Evolutionary conservation across 2,113 vertebrate genomes (phyloP), one percentile per base, ranked within the genome.

Genomic region (Macrotus californicus): DNA sequence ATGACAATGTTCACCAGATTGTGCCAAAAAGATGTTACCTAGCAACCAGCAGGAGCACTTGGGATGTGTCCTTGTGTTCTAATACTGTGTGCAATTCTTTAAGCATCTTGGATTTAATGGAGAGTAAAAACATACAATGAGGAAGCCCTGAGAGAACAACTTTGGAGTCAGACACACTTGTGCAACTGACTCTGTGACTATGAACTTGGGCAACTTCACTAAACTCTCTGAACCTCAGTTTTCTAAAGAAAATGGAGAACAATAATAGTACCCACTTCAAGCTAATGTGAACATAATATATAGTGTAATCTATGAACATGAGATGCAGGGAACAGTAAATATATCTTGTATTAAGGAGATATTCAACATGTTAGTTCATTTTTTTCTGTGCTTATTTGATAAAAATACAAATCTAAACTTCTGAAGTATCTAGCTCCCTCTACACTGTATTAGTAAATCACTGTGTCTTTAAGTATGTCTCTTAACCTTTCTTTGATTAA

Each of bases 11-110:
- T 89, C 54, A 88, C 92, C 92, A 76, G 86, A 92, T 89, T 91
- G 92, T 83, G 82, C 94, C 97, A 96, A 90, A 88, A 43, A 48
- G 77, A 29, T 7, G 41, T 97, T 95, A 94, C 94, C 92, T 97
- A 96, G 95, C 95, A 97, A 96, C 92, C 29, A 79, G 22, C 0
- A 0, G 69, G 72, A 66, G 34, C 4, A 18, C 48, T 46, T 13
- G 34, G 64, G 82, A 52, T 92, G 26, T 9, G n/a, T 75, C 56
- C 52, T 90, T 85, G 76, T 86, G 15, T 86, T 88, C 77, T 52
- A 59, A 79, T 36, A 69, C 72, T 56, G 26, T 66, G 46, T 72
- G n/a, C 5, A 19, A 56, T 94, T 43, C 72, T 88, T 95, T n/a
- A 91, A 77, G 82, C 52, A 56, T 77, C 59, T 70, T 77, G 48